These are phyloP conservation scores for Chromobotia macracanthus DNA, from an alignment of 2,797 vertebrate species.

Conservation along the genomic window DNA sequence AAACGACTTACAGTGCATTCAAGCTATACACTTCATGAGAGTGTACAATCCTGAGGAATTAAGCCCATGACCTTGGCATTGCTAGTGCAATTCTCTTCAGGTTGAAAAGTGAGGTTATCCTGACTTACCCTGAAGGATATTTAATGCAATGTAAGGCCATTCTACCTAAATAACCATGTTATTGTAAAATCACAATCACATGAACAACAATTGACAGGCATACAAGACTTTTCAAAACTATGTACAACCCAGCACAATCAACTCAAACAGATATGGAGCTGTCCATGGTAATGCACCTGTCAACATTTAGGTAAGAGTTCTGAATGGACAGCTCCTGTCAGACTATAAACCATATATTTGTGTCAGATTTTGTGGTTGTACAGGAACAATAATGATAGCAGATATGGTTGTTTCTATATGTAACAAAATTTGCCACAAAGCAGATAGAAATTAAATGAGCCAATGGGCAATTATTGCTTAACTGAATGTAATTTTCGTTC, in stretches of 20 bases:
- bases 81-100: too few species aligned
- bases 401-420: not conserved
- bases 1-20: not conserved
- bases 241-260: not conserved
- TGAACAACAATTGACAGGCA: not conserved
- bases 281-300: conserved; percentile 46
- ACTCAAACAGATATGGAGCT: conserved; percentile 1
- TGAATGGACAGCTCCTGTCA: conserved; percentile 21
- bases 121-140: not conserved
- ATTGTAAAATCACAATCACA: not conserved
- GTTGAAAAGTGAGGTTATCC: too few species aligned
- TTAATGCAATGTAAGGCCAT: not conserved
- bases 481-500: conserved; percentile 59
- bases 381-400: not conserved
- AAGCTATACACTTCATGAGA: not conserved
- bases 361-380: not conserved
- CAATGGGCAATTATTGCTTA: not conserved
- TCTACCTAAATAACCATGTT: not conserved
- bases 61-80: too few species aligned
- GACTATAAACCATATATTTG: not conserved
- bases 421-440: too few species aligned
- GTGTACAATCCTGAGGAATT: too few species aligned
- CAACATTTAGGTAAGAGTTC: not conserved
- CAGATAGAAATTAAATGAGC: too few species aligned
- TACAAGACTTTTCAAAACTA: not conserved